A percentile compares a stretch with the other conserved stretches of the same genome.
Conservation (phyloP, 2,888 invertebrate species). For the Eurois occulta region DNA sequence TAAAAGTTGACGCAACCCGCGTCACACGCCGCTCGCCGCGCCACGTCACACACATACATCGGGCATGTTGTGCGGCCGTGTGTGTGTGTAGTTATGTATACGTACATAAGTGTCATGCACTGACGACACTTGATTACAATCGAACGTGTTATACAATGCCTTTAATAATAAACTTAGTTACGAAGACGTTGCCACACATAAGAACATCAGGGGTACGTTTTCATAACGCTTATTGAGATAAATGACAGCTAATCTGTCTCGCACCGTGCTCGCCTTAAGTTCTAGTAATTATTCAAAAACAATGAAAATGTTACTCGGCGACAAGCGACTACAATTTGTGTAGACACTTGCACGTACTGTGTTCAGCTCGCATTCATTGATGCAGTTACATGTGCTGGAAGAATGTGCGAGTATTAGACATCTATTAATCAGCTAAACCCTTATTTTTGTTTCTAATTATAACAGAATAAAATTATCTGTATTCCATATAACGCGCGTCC, state of each 20-base stretch:
- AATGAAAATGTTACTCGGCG: constrained; percentile 41
- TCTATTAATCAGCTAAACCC: constrained; percentile 1
- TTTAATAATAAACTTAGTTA: constrained; percentile 75
- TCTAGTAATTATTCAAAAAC: constrained; percentile 55
- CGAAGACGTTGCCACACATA: constrained; percentile 69
- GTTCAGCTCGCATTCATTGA: constrained; percentile 41
- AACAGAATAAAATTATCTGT: neutral
- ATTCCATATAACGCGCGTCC: neutral
- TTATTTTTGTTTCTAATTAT: neutral
- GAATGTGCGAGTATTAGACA: constrained; percentile 13
- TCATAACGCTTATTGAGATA: constrained; percentile 66
- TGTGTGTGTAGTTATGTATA: constrained; percentile 68
- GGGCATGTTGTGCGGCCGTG: constrained; percentile 45
- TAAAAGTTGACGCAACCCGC: constrained; percentile 90
- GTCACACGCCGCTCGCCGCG: constrained; percentile 80
- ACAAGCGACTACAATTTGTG: constrained; percentile 11
- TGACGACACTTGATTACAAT: constrained; percentile 85
- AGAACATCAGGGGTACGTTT: constrained; percentile 65
- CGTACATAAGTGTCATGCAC: constrained; percentile 76
- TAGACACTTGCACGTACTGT: constrained; percentile 19
- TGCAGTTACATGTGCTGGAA: constrained; percentile 23
- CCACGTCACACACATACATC: constrained; percentile 77
- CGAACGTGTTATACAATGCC: constrained; percentile 83
- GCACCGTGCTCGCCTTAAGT: constrained; percentile 48
- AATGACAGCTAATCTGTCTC: constrained; percentile 56